These are phyloP conservation scores for Loris lydekkerianus DNA, from an alignment of 2,797 vertebrate genomes.

Conservation along the genomic window DNA sequence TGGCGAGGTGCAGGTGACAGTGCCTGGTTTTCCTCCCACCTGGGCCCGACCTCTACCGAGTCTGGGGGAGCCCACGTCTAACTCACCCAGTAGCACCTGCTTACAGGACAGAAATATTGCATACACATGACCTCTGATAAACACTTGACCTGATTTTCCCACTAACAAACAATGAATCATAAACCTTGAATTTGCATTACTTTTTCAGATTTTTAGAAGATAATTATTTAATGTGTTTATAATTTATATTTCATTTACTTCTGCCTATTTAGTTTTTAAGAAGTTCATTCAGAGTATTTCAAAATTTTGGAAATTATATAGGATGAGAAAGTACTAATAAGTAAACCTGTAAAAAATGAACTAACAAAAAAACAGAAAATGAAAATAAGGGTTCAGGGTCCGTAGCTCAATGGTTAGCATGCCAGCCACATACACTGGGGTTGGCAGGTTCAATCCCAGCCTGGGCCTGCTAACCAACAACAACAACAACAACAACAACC, in stretches of 20 bases:
- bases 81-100: background rate
- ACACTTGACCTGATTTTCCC: background rate
- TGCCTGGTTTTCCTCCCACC: background rate
- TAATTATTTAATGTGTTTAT: background rate
- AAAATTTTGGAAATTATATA: conserved; percentile 36
- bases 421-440: no score
- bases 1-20: background rate
- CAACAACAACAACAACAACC: no score
- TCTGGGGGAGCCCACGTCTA: accelerated
- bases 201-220: conserved; percentile 28
- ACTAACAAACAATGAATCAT: background rate
- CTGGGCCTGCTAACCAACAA: no score
- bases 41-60: background rate
- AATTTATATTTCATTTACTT: background rate
- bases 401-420: no score
- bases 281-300: background rate
- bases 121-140: background rate
- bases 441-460: no score
- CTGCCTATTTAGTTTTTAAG: background rate
- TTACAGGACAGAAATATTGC: accelerated
- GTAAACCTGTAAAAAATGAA: background rate
- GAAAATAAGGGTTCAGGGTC: background rate
- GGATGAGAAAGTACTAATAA: background rate
- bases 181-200: background rate
- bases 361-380: background rate